Evolutionary conservation across 2,888 invertebrate genomes (phyloP).

Genomic region (Dendrolimus houi): DNA sequence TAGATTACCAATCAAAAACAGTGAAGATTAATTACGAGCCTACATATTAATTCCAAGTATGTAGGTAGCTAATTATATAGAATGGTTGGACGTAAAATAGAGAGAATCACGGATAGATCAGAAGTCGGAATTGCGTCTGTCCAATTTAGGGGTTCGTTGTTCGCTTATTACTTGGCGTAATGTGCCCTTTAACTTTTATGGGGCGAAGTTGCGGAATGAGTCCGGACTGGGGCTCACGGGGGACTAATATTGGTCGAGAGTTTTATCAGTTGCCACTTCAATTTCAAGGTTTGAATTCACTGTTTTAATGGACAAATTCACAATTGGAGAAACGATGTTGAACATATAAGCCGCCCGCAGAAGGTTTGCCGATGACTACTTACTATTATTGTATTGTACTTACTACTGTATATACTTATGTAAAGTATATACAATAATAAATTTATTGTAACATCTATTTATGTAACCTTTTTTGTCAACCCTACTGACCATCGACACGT

Average conservation of each 20-base stretch:
- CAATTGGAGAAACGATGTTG: too few species aligned
- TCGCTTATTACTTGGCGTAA: slow-evolving; percentile 71
- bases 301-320: neutral
- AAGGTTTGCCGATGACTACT: too few species aligned
- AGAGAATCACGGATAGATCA: slow-evolving; percentile 45
- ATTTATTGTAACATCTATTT: too few species aligned
- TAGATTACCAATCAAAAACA: too few species aligned
- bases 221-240: slow-evolving; percentile 30
- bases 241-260: slow-evolving; percentile 62
- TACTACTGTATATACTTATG: too few species aligned
- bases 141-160: slow-evolving; percentile 60
- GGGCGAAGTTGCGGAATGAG: slow-evolving; percentile 61
- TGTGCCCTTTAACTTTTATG: slow-evolving; percentile 74
- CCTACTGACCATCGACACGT: too few species aligned
- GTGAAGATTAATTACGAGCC: too few species aligned
- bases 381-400: too few species aligned
- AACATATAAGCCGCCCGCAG: too few species aligned
- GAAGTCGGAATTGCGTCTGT: slow-evolving; percentile 34
- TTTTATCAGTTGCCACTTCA: slow-evolving; percentile 55
- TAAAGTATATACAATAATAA: too few species aligned
- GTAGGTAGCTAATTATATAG: slow-evolving; percentile 1
- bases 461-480: too few species aligned
- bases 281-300: slow-evolving; percentile 27
- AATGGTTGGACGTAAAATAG: slow-evolving; percentile 12
- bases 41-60: neutral